Evolutionary conservation across 2,797 vertebrate genomes (phyloP).

Genomic region (Pseudomugil tenellus): DNA sequence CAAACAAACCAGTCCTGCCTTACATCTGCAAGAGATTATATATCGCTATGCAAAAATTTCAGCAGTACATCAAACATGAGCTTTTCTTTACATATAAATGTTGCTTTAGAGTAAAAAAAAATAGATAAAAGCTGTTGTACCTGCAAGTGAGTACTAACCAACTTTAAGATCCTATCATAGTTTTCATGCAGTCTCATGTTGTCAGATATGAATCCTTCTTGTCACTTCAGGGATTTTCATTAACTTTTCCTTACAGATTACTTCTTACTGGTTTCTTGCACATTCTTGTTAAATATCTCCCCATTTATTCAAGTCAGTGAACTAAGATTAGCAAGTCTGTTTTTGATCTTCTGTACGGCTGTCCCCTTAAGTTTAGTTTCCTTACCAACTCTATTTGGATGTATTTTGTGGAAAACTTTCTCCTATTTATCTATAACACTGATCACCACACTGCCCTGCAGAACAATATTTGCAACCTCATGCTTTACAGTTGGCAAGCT

Average conservation of each 20-base stretch:
- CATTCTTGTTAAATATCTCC: not conserved
- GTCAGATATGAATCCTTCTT: not conserved
- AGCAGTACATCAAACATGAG: not conserved
- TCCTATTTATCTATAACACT: not conserved
- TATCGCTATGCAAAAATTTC: not conserved
- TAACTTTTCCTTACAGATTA: not conserved
- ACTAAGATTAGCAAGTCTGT: not conserved
- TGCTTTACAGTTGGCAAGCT: not conserved
- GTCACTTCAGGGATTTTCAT: not conserved
- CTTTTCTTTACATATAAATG: not conserved
- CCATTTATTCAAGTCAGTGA: not conserved
- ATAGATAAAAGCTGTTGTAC: not conserved
- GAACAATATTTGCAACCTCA: not conserved
- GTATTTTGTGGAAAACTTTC: not conserved
- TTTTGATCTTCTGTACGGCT: not conserved
- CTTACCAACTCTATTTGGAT: not conserved
- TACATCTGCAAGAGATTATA: conserved; percentile 16
- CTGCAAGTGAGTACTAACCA: not conserved
- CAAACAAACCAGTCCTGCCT: conserved; percentile 4
- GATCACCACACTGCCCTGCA: not conserved
- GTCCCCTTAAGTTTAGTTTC: not conserved
- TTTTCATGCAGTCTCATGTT: not conserved
- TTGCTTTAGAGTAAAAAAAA: too few relatives aligned
- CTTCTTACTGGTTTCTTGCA: not conserved
- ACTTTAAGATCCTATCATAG: not conserved